Evolutionary conservation across 2,797 vertebrate species (phyloP).

Genomic region (Hoplostethus mediterraneus): DNA sequence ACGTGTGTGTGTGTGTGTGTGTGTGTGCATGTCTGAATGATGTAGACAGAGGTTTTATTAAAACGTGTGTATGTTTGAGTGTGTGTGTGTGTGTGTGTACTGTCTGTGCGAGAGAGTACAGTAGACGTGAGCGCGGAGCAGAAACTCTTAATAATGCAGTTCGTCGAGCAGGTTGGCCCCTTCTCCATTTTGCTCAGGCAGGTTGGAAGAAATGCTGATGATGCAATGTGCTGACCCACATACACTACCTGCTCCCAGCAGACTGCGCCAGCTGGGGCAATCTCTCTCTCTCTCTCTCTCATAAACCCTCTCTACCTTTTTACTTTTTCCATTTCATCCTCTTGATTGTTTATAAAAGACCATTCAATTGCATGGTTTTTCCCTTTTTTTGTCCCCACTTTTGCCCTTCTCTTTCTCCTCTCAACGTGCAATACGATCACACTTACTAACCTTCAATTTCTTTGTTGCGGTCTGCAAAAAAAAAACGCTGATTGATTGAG

Average conservation of each 20-base stretch:
- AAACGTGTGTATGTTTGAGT: background rate
- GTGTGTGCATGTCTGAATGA: background rate
- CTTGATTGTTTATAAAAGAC: slow-evolving; percentile 32
- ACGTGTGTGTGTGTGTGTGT: background rate
- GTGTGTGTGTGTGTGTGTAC: slow-evolving; percentile 3
- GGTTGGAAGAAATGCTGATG: slow-evolving; percentile 89
- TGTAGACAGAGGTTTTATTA: background rate
- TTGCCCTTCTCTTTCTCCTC: slow-evolving; percentile 10
- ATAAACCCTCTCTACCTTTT: slow-evolving; percentile 59
- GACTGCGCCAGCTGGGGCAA: slow-evolving; percentile 84
- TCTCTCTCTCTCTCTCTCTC: slow-evolving; percentile 45
- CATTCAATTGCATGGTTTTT: slow-evolving; percentile 18
- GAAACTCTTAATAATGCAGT: slow-evolving; percentile 84
- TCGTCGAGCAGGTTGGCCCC: slow-evolving; percentile 72
- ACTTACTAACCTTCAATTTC: slow-evolving; percentile 22
- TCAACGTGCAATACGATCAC: slow-evolving; percentile 40
- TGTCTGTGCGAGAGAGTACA: slow-evolving; percentile 15
- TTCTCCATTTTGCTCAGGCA: slow-evolving; percentile 84
- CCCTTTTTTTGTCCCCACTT: slow-evolving; percentile 35
- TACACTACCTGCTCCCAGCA: slow-evolving; percentile 86
- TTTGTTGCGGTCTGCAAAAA: slow-evolving; percentile 36
- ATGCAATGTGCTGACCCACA: slow-evolving; percentile 91
- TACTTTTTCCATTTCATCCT: slow-evolving; percentile 42
- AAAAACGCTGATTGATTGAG: slow-evolving; percentile 48
- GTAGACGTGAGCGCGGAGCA: slow-evolving; percentile 19